Evolutionary conservation across 2,797 vertebrate genomes (phyloP).

Genomic region (Sebastiscus tertius): DNA sequence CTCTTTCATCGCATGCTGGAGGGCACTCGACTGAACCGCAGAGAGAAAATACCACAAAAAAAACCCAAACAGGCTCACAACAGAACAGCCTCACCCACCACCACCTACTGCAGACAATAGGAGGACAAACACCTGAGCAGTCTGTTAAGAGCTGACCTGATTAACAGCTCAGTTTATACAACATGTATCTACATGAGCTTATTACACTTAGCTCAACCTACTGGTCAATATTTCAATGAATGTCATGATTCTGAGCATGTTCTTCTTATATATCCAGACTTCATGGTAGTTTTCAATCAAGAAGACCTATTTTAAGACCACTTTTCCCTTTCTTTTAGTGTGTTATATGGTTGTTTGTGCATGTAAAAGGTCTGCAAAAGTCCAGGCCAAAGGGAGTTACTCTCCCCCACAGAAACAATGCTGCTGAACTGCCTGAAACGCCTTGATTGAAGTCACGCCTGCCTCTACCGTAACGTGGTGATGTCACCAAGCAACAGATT

Average conservation of each 20-base stretch:
- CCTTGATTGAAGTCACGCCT: no score
- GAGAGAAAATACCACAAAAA: slow-evolving; percentile 19
- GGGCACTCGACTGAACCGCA: slow-evolving; percentile 34
- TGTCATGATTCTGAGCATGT: not conserved
- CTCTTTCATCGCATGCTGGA: slow-evolving; percentile 47
- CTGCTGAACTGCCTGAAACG: no score
- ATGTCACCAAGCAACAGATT: no score
- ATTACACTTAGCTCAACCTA: not conserved
- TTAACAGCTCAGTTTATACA: not conserved
- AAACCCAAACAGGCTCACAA: not conserved
- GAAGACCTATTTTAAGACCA: no score
- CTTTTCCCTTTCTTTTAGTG: no score
- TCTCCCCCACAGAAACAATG: no score
- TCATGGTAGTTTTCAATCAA: not conserved
- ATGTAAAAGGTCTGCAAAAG: no score
- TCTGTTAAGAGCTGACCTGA: not conserved
- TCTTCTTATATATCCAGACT: not conserved
- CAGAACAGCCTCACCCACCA: not conserved
- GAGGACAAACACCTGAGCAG: not conserved
- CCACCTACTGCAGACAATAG: not conserved
- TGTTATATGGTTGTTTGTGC: fast-evolving
- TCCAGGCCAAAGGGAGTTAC: no score
- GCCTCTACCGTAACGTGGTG: no score
- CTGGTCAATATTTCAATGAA: not conserved
- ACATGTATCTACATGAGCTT: not conserved